A percentile compares a stretch with the other conserved stretches of the same genome.
phyloP scores from a whole-genome alignment of 2,888 invertebrate species.

The Caenorhabditis uteleia region DNA sequence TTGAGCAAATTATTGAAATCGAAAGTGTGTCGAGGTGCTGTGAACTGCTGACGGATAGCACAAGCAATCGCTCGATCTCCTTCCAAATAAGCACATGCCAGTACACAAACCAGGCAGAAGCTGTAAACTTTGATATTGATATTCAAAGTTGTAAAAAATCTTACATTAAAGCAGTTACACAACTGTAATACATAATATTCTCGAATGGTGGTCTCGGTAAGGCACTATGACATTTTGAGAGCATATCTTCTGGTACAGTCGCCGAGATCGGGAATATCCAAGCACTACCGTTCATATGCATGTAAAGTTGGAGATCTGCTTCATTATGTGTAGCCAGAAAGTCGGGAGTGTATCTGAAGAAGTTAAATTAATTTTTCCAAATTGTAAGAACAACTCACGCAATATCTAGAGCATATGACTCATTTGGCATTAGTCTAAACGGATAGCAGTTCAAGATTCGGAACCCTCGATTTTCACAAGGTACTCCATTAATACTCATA shows the following conservation, averaged over 20 bases:
- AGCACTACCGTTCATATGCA: conserved; percentile 68
- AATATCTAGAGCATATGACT: conserved; percentile 81
- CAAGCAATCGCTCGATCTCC: conserved; percentile 67
- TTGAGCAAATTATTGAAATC: conserved; percentile 43
- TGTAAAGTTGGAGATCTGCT: conserved; percentile 71
- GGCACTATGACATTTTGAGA: conserved; percentile 74
- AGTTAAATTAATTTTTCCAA: neutral
- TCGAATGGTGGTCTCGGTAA: conserved; percentile 83
- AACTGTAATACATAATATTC: conserved; percentile 76
- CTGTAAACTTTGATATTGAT: too few relatives aligned
- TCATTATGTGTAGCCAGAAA: conserved; percentile 82
- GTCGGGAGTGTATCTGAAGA: conserved; percentile 80
- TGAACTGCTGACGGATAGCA: conserved; percentile 55
- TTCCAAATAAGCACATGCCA: conserved; percentile 69
- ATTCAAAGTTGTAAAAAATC: conserved; percentile 16
- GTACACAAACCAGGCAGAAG: conserved; percentile 68
- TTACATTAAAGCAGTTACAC: conserved; percentile 68
- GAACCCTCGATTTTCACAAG: conserved; percentile 75
- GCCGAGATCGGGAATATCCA: conserved; percentile 78
- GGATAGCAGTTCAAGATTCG: conserved; percentile 80
- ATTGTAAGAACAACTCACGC: conserved; percentile 72
- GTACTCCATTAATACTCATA: conserved; percentile 73
- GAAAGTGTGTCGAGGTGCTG: conserved; percentile 36
- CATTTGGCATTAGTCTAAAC: conserved; percentile 79
- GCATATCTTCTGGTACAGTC: conserved; percentile 73